These are phyloP conservation scores for Epinephelus cyanopodus DNA, from an alignment of 2,113 vertebrate genomes.

Conservation along the genomic window DNA sequence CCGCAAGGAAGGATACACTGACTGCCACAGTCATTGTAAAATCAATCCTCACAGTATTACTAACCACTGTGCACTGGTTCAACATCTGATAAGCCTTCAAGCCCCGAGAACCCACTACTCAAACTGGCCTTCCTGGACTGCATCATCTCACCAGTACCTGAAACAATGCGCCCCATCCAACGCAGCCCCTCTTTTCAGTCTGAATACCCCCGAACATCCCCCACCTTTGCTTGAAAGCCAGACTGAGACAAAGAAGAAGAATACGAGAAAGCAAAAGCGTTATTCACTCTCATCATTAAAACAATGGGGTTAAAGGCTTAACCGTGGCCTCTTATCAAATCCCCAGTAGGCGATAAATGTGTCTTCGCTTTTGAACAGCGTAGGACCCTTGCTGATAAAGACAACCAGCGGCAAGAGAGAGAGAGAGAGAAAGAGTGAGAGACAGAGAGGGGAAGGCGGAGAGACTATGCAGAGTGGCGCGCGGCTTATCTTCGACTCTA, in stretches of 20 bases:
- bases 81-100: background rate
- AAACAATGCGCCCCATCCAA: background rate
- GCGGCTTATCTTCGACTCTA: slow-evolving; percentile 73
- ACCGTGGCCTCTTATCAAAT: slow-evolving; percentile 71
- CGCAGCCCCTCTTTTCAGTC: background rate
- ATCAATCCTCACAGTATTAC: background rate
- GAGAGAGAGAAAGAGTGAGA: slow-evolving; percentile 32
- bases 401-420: slow-evolving; percentile 59
- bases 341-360: slow-evolving; percentile 74
- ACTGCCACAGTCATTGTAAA: background rate
- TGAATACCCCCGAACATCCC: background rate
- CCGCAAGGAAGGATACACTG: too few species aligned
- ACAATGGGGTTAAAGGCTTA: slow-evolving; percentile 80
- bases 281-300: slow-evolving; percentile 73
- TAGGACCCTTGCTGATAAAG: slow-evolving; percentile 68
- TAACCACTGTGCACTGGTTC: background rate
- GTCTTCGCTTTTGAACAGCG: slow-evolving; percentile 66
- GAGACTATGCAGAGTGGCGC: slow-evolving; percentile 21
- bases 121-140: background rate
- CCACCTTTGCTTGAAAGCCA: slow-evolving; percentile 11
- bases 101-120: background rate
- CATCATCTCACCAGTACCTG: background rate
- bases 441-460: slow-evolving; percentile 16
- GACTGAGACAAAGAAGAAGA: slow-evolving; percentile 14
- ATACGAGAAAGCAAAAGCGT: slow-evolving; percentile 28